Base-by-base conservation (phyloP, 2,888 invertebrate genomes). In the Drosophila siamana region DNA sequence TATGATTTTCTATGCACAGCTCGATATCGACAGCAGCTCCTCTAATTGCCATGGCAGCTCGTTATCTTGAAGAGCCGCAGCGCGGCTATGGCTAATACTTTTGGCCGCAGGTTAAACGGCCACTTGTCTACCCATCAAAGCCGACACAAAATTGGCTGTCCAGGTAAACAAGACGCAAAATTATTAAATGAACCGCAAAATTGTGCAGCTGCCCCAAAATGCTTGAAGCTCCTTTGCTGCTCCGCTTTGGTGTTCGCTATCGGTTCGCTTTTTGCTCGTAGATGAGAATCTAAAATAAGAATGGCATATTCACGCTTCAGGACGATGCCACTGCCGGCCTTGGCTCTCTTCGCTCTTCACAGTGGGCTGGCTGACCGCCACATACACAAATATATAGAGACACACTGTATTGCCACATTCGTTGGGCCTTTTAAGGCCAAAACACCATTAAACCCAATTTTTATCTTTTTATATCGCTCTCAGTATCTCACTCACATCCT, bases 181-280 rank as follows among this genome's bases (percentile, higher is more conserved):
- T 86, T 77, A 84, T 82, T 87, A 82, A 88, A 86, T 88, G 88
- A 88, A 86, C 87, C 86, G 79, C 78, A 86, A 86, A 88, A 86
- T 86, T 84, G 88, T 88, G 80, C 77, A 86, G 81, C 80, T 74
- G 68, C 61, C 61, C 74, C 66, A 50, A 43, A 59, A 43, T 30
- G 28, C 16, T 52, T n/a, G 19, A 26, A 28, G 11, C 41, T 8
- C 28, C 28, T 16, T 30, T 33, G 13, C n/a, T 30, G 8, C 13
- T 36, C 52, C n/a, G n/a, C n/a, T n/a, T n/a, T n/a, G n/a, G n/a
- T n/a, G n/a, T n/a, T n/a, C n/a, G n/a, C n/a, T 22, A 16, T 22
- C 19, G 8, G 13, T 15, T 22, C 4, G 5, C 5, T 24, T 43
- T 24, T 43, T 40, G 5, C 33, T 33, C 33, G 33, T 5, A 78